These are phyloP conservation scores for Paraplagusia blochii DNA, from an alignment of 2,113 vertebrate species.

Conservation along the genomic window DNA sequence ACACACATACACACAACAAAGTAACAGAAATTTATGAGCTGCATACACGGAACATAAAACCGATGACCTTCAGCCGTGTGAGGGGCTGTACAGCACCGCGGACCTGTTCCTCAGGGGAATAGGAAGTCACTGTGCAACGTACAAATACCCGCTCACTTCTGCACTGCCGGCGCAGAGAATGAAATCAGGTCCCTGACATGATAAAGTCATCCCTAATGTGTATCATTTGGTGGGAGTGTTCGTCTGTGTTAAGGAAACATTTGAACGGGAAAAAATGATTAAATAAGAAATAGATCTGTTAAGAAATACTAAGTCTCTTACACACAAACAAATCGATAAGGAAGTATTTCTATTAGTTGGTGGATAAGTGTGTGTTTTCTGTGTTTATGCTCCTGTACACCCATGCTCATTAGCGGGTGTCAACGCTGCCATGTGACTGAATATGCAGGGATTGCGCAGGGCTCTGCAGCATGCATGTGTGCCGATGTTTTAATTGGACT, in stretches of 20 bases:
- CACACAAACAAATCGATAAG: constrained; percentile 8
- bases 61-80: constrained; percentile 69
- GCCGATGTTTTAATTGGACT: constrained; percentile 72
- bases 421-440: constrained; percentile 11
- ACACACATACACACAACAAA: constrained; percentile 58
- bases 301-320: constrained; percentile 11
- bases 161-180: background rate
- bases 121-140: constrained; percentile 48
- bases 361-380: constrained; percentile 2
- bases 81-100: constrained; percentile 53
- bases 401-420: background rate
- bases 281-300: background rate
- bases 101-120: constrained; percentile 61
- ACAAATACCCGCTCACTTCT: constrained; percentile 27
- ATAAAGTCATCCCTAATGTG: constrained; percentile 30
- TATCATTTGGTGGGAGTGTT: constrained; percentile 20
- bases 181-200: constrained; percentile 10
- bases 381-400: background rate
- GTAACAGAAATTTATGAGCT: constrained; percentile 75
- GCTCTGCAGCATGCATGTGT: constrained; percentile 21
- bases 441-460: constrained; percentile 2
- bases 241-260: background rate
- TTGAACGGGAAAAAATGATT: background rate
- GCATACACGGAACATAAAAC: constrained; percentile 75
- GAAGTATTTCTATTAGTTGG: background rate